Conservation (phyloP, 2,888 invertebrate species). For the Melipona bicolor region DNA sequence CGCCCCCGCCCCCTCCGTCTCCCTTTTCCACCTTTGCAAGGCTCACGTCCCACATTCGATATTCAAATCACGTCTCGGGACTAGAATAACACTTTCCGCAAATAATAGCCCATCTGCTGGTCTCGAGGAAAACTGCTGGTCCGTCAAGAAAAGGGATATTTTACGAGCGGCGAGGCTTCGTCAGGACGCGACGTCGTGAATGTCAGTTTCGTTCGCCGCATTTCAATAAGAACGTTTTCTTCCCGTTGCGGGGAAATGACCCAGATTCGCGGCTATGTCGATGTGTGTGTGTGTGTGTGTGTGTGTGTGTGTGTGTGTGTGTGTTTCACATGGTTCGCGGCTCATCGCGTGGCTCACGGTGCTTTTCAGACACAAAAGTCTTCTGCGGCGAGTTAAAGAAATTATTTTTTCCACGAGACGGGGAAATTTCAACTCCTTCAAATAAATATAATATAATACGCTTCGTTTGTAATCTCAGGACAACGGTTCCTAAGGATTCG, state of each 20-base stretch:
- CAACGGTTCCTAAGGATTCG: no score
- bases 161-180: slow-evolving; percentile 53
- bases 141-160: slow-evolving; percentile 58
- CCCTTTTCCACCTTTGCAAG: neutral
- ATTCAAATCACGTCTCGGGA: slow-evolving; percentile 61
- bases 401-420: neutral
- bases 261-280: slow-evolving; percentile 5
- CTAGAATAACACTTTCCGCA: slow-evolving; percentile 63
- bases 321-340: neutral
- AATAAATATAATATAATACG: no score
- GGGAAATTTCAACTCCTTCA: no score
- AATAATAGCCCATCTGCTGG: slow-evolving; percentile 55
- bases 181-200: slow-evolving; percentile 64
- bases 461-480: no score
- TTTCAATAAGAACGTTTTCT: slow-evolving; percentile 60
- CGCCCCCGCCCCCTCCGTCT: neutral
- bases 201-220: slow-evolving; percentile 61
- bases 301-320: no score
- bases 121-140: slow-evolving; percentile 52
- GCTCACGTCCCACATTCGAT: slow-evolving; percentile 25
- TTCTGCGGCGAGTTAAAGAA: neutral
- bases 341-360: neutral
- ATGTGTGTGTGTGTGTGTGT: neutral
- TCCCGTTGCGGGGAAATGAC: neutral
- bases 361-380: neutral